These are phyloP conservation scores for Labeo rohita DNA, from an alignment of 2,113 vertebrate species.

Conservation along the genomic window DNA sequence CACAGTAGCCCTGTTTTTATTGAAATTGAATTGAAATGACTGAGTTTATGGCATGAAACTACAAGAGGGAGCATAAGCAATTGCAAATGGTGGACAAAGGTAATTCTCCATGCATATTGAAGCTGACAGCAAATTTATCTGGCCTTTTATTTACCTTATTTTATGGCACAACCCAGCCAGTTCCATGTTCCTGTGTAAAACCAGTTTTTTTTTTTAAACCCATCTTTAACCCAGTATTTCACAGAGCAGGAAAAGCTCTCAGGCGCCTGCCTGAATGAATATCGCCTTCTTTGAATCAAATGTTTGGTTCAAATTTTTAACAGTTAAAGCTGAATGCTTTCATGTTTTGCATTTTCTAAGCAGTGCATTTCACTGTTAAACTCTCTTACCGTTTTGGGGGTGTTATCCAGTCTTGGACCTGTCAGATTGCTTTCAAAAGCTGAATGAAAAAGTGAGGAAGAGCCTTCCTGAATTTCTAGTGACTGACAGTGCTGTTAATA, in stretches of 20 bases:
- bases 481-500: not conserved
- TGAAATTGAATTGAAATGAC: not conserved
- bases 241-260: not conserved
- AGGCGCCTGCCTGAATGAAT: not conserved
- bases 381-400: not conserved
- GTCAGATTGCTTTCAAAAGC: constrained; percentile 19
- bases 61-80: not conserved
- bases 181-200: not conserved
- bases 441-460: not conserved
- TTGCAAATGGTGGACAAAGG: constrained; percentile 44
- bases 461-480: not conserved
- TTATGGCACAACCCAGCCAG: constrained; percentile 10
- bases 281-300: not conserved
- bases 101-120: constrained; percentile 53
- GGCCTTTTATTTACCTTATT: constrained; percentile 22
- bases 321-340: not conserved
- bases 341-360: not conserved
- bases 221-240: constrained; percentile 39
- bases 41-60: constrained; percentile 11
- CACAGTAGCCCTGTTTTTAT: not conserved
- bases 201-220: constrained; percentile 11
- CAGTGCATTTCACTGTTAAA: constrained; percentile 11
- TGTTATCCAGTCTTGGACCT: not conserved
- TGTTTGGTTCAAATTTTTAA: constrained; percentile 2
- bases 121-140: constrained; percentile 61